These are phyloP conservation scores for Vanessa tameamea DNA, from an alignment of 1,140 invertebrate genomes.

Conservation along the genomic window DNA sequence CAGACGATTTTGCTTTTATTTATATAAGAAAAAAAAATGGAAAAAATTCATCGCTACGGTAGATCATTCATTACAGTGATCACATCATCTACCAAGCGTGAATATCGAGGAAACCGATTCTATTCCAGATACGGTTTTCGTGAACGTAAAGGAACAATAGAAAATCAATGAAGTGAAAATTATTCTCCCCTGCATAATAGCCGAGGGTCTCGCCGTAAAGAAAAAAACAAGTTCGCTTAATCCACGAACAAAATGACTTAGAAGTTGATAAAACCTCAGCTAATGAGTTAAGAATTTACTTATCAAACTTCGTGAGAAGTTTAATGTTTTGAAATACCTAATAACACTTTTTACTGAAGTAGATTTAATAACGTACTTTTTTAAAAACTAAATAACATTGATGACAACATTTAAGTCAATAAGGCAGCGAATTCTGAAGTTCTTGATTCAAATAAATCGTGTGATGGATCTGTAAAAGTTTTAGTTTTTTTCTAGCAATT, in stretches of 20 bases:
- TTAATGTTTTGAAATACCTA: conserved; percentile 2
- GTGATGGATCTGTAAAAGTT: too few relatives aligned
- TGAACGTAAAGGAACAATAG: conserved; percentile 54
- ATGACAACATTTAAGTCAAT: too few relatives aligned
- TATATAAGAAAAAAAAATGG: neutral
- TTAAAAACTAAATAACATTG: too few relatives aligned
- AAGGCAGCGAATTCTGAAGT: too few relatives aligned
- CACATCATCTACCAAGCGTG: conserved; percentile 17
- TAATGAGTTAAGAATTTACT: conserved; percentile 34
- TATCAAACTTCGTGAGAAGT: conserved; percentile 15
- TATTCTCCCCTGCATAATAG: conserved; percentile 56
- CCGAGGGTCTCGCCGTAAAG: conserved; percentile 31
- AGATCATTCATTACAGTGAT: conserved; percentile 14
- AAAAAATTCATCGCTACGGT: neutral
- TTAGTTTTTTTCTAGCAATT: too few relatives aligned
- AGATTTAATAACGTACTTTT: too few relatives aligned
- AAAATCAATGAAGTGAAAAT: conserved; percentile 64
- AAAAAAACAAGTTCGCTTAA: conserved; percentile 39
- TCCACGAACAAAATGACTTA: conserved; percentile 44
- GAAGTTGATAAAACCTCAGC: conserved; percentile 35
- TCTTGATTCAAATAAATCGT: too few relatives aligned
- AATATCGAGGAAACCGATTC: conserved; percentile 24
- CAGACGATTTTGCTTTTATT: neutral
- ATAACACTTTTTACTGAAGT: neutral
- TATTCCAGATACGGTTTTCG: conserved; percentile 14